phyloP scores from a whole-genome alignment of 2,797 vertebrate species.

The Botia almorhae region DNA sequence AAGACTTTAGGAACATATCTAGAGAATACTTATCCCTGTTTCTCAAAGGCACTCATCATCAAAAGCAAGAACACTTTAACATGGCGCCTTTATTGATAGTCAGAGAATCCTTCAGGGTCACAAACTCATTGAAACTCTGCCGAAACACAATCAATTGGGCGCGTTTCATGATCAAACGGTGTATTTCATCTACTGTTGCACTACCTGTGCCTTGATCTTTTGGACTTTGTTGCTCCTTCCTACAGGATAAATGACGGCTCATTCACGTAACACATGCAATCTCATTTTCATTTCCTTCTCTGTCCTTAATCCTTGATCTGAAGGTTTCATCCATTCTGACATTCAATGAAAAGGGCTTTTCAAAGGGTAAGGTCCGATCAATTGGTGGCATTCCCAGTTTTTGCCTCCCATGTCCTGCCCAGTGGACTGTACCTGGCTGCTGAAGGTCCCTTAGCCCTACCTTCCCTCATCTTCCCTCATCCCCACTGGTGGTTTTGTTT shows the following conservation, averaged over 20 bases:
- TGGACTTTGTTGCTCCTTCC: slow-evolving; percentile 27
- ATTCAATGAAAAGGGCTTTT: slow-evolving; percentile 13
- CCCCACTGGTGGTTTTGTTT: slow-evolving; percentile 74
- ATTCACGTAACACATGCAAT: slow-evolving; percentile 35
- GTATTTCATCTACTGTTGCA: slow-evolving; percentile 37
- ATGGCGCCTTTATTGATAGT: slow-evolving; percentile 8
- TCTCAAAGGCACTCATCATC: neutral
- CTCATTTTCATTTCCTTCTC: slow-evolving; percentile 43
- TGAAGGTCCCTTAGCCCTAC: slow-evolving; percentile 56
- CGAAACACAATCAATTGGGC: slow-evolving; percentile 27
- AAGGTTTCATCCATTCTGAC: slow-evolving; percentile 15
- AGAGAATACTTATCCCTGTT: slow-evolving; percentile 35
- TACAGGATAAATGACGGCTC: slow-evolving; percentile 30
- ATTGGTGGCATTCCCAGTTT: slow-evolving; percentile 31
- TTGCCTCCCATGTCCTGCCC: slow-evolving; percentile 61
- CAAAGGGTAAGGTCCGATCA: slow-evolving; percentile 2
- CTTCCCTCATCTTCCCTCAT: slow-evolving; percentile 66
- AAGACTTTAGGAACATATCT: slow-evolving; percentile 13
- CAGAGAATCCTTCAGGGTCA: slow-evolving; percentile 28
- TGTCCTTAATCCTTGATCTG: slow-evolving; percentile 20
- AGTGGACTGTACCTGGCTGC: slow-evolving; percentile 41
- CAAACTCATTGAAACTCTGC: slow-evolving; percentile 18
- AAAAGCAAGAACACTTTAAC: slow-evolving; percentile 2
- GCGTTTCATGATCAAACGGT: slow-evolving; percentile 35
- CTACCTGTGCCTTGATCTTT: slow-evolving; percentile 42